A percentile compares a stretch with the other conserved stretches of the same genome.
phyloP scores from a whole-genome alignment of 2,797 vertebrate genomes.

The Xenopus petersii region DNA sequence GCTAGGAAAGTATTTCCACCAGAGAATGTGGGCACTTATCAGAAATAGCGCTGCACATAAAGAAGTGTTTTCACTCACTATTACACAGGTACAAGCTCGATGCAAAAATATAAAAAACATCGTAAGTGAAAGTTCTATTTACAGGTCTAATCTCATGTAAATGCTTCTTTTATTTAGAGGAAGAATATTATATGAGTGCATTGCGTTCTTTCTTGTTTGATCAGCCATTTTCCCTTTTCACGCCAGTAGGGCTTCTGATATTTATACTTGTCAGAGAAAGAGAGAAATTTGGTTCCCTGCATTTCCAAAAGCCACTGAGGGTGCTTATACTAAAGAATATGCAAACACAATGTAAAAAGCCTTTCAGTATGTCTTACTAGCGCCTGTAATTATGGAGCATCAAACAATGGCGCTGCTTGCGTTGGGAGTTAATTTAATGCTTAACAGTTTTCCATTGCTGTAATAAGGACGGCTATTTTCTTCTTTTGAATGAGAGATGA shows the following conservation, averaged over 20 bases:
- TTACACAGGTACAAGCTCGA: no score
- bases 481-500: conserved; percentile 9
- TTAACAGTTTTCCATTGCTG: conserved; percentile 1
- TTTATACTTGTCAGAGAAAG: not conserved
- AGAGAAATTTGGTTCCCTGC: not conserved
- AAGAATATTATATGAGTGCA: not conserved
- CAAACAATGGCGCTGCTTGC: conserved; percentile 6
- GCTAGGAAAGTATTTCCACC: no score
- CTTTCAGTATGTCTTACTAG: not conserved
- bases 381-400: not conserved
- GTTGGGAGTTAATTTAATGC: conserved; percentile 1
- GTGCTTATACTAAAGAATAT: not conserved
- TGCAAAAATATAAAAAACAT: no score
- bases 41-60: no score
- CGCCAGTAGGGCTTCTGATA: not conserved
- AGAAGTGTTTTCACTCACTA: no score
- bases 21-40: no score
- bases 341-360: not conserved
- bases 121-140: no score
- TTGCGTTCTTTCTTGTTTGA: not conserved
- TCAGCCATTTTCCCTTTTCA: not conserved
- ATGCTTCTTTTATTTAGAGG: no score
- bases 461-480: not conserved
- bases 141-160: no score
- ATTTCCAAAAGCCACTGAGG: not conserved